These are phyloP conservation scores for Orchesella cincta DNA, from an alignment of 1,140 invertebrate species.

Conservation along the genomic window DNA sequence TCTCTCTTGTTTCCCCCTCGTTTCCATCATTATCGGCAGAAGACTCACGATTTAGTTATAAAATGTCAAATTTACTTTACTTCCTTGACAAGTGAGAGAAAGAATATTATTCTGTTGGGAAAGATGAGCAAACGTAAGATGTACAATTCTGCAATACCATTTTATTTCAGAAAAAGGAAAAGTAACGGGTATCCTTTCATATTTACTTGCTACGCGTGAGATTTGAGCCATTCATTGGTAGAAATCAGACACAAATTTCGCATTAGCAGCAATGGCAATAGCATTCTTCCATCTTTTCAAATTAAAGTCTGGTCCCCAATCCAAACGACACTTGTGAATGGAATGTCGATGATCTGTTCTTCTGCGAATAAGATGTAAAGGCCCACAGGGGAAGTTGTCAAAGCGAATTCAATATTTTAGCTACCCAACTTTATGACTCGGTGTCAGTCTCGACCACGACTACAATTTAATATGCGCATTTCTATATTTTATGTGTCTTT, in stretches of 20 bases:
- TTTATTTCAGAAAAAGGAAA: not conserved
- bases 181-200: too few relatives aligned
- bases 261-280: too few relatives aligned
- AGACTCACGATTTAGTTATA: conserved; percentile 5
- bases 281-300: too few relatives aligned
- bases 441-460: not conserved
- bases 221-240: too few relatives aligned
- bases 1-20: not conserved
- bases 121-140: not conserved
- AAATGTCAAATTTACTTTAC: not conserved
- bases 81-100: not conserved
- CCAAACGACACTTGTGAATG: conserved; percentile 5
- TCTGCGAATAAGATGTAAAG: not conserved
- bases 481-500: not conserved
- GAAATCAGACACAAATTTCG: too few relatives aligned
- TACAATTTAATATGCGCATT: not conserved
- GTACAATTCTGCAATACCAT: not conserved
- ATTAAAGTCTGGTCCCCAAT: too few relatives aligned
- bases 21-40: not conserved
- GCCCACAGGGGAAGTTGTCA: conserved; percentile 16
- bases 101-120: not conserved
- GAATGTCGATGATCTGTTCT: conserved; percentile 4
- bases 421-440: not conserved
- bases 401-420: not conserved
- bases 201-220: too few relatives aligned